Evolutionary conservation across 2,797 vertebrate genomes (phyloP).

Genomic region (Gadopsis bispinosus): DNA sequence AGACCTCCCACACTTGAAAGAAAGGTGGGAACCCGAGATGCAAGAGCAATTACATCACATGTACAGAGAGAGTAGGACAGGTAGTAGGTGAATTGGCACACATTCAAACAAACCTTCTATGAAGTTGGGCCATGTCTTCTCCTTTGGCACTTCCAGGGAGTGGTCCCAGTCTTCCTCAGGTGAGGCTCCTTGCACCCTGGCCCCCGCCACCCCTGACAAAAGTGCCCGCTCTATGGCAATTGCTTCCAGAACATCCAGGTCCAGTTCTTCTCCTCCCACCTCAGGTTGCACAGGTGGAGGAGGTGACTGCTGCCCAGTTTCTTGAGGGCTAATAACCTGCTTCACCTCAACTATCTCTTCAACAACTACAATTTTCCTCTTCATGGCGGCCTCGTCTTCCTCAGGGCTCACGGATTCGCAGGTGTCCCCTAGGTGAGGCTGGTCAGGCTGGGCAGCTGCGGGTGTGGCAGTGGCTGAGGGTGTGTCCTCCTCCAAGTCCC

Average conservation of each 20-base stretch:
- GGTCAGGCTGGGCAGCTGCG: constrained; percentile 48
- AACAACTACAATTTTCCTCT: constrained; percentile 87
- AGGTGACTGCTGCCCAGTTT: constrained; percentile 61
- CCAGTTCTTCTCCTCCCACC: constrained; percentile 76
- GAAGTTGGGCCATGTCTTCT: constrained; percentile 85
- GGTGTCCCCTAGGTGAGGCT: constrained; percentile 67
- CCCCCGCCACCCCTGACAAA: constrained; percentile 31
- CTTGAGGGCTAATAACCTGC: constrained; percentile 73
- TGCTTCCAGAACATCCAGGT: constrained; percentile 84
- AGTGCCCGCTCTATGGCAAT: constrained; percentile 79
- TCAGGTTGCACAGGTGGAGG: constrained; percentile 61
- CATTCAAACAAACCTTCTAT: constrained; percentile 82
- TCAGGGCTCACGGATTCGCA: constrained; percentile 48
- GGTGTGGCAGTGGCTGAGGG: constrained; percentile 73
- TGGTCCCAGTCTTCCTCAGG: constrained; percentile 83
- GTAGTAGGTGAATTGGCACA: constrained; percentile 56
- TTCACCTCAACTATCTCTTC: constrained; percentile 88
- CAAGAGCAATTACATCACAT: constrained; percentile 63
- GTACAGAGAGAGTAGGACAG: constrained; percentile 44
- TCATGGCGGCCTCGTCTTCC: constrained; percentile 83
- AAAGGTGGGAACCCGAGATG: constrained; percentile 57
- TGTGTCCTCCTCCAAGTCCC: constrained; percentile 69
- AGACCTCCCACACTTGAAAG: constrained; percentile 76
- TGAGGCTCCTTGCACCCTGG: constrained; percentile 53
- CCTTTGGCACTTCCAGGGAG: constrained; percentile 82